Conservation (phyloP, 2,113 vertebrate genomes). For the Triplophysa rosa region DNA sequence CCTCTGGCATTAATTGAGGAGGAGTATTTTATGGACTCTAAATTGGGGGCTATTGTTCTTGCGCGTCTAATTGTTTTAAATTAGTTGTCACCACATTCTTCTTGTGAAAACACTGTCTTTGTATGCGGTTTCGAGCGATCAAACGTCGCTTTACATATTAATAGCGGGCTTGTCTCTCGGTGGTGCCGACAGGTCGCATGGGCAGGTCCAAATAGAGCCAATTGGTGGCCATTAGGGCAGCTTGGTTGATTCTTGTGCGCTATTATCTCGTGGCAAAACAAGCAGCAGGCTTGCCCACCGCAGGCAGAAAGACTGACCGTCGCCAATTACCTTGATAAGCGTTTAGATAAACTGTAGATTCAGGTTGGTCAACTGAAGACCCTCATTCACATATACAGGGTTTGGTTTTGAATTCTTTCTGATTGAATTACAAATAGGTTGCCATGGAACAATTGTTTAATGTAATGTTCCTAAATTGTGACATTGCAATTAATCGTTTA, state of each 20-base stretch:
- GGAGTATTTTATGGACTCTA: slow-evolving; percentile 71
- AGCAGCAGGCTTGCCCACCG: slow-evolving; percentile 42
- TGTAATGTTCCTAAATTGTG: slow-evolving; percentile 8
- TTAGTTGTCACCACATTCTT: slow-evolving; percentile 71
- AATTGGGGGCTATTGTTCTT: slow-evolving; percentile 69
- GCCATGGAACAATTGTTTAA: not conserved
- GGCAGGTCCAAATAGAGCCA: slow-evolving; percentile 61
- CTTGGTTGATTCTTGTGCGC: slow-evolving; percentile 54
- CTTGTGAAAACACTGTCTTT: slow-evolving; percentile 72
- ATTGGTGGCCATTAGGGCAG: slow-evolving; percentile 58
- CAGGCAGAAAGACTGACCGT: slow-evolving; percentile 54
- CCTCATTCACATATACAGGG: not conserved
- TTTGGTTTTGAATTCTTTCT: not conserved
- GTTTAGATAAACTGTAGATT: slow-evolving; percentile 41
- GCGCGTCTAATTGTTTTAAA: slow-evolving; percentile 77
- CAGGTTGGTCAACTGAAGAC: slow-evolving; percentile 24
- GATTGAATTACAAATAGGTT: not conserved
- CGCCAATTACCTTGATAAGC: slow-evolving; percentile 57
- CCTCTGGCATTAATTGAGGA: slow-evolving; percentile 70
- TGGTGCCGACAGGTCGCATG: slow-evolving; percentile 64
- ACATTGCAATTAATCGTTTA: not conserved
- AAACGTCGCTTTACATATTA: slow-evolving; percentile 73
- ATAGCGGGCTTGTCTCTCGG: slow-evolving; percentile 59
- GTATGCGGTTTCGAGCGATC: slow-evolving; percentile 65
- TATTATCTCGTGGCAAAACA: slow-evolving; percentile 53